A percentile compares a stretch with the other conserved stretches of the same genome.
These are phyloP conservation scores for Ectropis grisescens DNA, from an alignment of 1,140 invertebrate species.

Conservation along the genomic window DNA sequence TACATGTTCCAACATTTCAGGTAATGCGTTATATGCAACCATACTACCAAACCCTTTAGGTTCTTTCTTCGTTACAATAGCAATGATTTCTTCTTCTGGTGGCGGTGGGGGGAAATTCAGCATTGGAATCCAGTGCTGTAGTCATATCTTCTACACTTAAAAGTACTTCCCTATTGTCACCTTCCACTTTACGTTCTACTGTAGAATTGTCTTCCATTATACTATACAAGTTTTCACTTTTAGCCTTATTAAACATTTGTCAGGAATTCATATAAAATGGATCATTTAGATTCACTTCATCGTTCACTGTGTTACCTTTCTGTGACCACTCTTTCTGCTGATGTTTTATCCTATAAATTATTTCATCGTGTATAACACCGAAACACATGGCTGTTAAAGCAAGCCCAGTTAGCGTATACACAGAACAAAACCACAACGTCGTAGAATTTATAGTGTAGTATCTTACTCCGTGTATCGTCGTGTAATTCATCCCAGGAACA, in stretches of 20 bases:
- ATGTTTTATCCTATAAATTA: conserved; percentile 83
- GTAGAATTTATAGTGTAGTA: conserved; percentile 62
- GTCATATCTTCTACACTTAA: conserved; percentile 60
- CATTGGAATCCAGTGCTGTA: conserved; percentile 26
- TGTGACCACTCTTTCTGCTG: conserved; percentile 67
- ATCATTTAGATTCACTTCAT: conserved; percentile 62
- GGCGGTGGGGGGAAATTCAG: conserved; percentile 54
- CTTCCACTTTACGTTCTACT: conserved; percentile 55
- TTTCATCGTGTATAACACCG: conserved; percentile 96
- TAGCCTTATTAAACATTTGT: conserved; percentile 67
- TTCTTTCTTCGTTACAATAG: conserved; percentile 66
- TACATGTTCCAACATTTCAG: conserved; percentile 61
- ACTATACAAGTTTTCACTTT: conserved; percentile 68
- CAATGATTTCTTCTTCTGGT: conserved; percentile 63
- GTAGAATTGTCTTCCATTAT: conserved; percentile 66
- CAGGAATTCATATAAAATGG: conserved; percentile 69
- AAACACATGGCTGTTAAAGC: conserved; percentile 98
- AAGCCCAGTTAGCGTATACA: conserved; percentile 95
- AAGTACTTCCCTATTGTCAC: conserved; percentile 61
- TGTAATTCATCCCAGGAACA: conserved; percentile 81
- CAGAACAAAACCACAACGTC: conserved; percentile 91
- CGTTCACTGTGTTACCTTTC: conserved; percentile 63
- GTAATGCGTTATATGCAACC: conserved; percentile 65
- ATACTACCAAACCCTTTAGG: conserved; percentile 59
- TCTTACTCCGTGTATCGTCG: conserved; percentile 66